Evolutionary conservation across 2,888 invertebrate genomes (phyloP).

Genomic region (Brachyptera putata): DNA sequence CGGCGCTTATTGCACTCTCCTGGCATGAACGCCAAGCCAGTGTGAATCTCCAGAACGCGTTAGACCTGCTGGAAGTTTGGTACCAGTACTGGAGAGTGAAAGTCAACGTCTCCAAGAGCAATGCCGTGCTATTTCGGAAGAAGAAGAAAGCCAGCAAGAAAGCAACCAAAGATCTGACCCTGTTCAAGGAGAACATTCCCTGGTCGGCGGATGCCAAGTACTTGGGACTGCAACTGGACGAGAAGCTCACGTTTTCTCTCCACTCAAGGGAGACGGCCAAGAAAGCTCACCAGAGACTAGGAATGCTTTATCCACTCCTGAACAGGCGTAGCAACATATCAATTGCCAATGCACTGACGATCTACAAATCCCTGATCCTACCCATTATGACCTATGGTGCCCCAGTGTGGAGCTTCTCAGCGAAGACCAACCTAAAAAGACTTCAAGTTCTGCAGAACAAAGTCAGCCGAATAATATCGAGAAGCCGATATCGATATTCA

Average conservation of each 20-base stretch:
- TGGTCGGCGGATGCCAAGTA: too few relatives aligned
- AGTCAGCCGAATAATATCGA: too few relatives aligned
- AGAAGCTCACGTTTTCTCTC: too few relatives aligned
- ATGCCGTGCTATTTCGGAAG: constrained; percentile 23
- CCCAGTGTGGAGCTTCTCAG: neutral
- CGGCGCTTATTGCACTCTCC: too few relatives aligned
- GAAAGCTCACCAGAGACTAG: neutral
- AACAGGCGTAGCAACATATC: neutral
- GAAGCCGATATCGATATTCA: too few relatives aligned
- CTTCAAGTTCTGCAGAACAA: too few relatives aligned
- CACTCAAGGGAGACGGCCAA: neutral
- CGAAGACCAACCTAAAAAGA: too few relatives aligned
- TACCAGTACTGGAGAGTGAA: constrained; percentile 28
- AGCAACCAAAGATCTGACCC: neutral
- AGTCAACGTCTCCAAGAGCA: constrained; percentile 29
- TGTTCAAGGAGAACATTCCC: too few relatives aligned
- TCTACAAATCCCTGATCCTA: neutral
- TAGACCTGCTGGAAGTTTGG: constrained; percentile 12
- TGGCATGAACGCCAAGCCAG: too few relatives aligned
- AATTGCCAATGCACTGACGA: neutral
- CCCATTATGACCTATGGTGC: neutral
- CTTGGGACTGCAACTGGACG: too few relatives aligned
- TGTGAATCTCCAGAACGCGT: too few relatives aligned
- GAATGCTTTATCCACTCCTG: neutral
- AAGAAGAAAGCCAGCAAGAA: too few relatives aligned